Conservation (phyloP, 2,113 vertebrate species). For the Pachycephala philippinensis region DNA sequence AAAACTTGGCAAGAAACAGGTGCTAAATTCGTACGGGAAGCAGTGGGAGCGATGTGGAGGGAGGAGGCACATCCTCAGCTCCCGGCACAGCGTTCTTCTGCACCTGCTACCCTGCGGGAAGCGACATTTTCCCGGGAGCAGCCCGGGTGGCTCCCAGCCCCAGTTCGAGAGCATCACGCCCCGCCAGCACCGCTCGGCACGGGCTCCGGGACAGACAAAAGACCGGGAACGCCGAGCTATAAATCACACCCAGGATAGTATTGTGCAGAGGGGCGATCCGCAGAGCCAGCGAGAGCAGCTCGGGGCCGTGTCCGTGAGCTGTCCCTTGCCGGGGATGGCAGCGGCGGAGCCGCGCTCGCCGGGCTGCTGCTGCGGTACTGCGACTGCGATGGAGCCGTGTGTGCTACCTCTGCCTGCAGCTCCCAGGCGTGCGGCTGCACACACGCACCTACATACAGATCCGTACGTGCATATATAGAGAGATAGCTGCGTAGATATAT, state of each 20-base stretch:
- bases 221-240: not conserved
- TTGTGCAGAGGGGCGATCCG: not conserved
- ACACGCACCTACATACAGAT: not conserved
- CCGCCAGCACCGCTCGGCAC: not conserved
- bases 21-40: not conserved
- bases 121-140: not conserved
- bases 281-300: not conserved
- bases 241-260: not conserved
- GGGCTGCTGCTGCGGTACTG: not conserved
- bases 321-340: not conserved
- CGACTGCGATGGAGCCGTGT: not conserved
- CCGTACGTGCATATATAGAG: rapidly evolving
- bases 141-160: not conserved
- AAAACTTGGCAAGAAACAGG: not conserved
- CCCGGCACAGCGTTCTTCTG: not conserved
- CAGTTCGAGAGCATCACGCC: not conserved
- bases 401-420: not conserved
- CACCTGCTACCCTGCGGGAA: not conserved
- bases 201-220: not conserved
- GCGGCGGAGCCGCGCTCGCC: not conserved
- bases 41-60: rapidly evolving
- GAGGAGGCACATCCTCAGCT: not conserved
- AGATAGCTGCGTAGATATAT: rapidly evolving
- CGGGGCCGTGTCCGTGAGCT: not conserved
- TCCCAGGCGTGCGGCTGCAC: not conserved